Evolutionary conservation across 2,113 vertebrate species (phyloP), one percentile per base, ranked within the genome.

Genomic region (Rhagologus leucostigma): DNA sequence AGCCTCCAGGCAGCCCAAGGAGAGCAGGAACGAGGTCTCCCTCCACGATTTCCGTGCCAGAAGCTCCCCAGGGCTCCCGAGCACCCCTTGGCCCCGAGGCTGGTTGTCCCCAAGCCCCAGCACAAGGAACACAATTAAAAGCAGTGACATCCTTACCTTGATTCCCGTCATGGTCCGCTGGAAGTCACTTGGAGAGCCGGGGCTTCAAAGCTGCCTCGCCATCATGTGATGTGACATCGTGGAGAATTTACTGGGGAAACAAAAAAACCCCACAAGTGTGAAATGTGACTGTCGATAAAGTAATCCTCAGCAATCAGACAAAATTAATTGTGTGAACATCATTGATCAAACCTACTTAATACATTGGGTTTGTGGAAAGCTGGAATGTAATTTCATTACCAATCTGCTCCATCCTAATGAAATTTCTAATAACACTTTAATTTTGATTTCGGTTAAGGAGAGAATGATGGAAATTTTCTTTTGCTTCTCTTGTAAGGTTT

Each of bases 311-410:
- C 97, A 98, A 97, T 97, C 98, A 98, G 97, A 95, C 97, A 97
- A 97, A 98, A 98, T 98, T 97, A 98, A 98, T 97, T 98, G 98
- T 98, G 97, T 98, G 98, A 98, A 98, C 97, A 96, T 96, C 98
- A 98, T 97, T 97, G 98, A 98, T 98, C 98, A 98, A 98, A 97
- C 96, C 97, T 81, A 96, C 97, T 98, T 98, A 98, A 98, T 97
- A 97, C 98, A 89, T 27, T 90, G 97, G 95, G 96, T 82, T 95
- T 97, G 96, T 56, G 95, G 97, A 98, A 98, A 98, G 96, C 96
- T 94, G 96, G 96, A 97, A 97, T 98, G 98, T 98, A 98, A 98
- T 98, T 98, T 98, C 98, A 98, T 98, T 98, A 98, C 97, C 97
- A 98, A 97, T 97, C 97, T 97, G 97, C 96, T 98, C 97, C 96